Evolutionary conservation across 2,113 vertebrate species (phyloP).

Genomic region (Panthera tigris): DNA sequence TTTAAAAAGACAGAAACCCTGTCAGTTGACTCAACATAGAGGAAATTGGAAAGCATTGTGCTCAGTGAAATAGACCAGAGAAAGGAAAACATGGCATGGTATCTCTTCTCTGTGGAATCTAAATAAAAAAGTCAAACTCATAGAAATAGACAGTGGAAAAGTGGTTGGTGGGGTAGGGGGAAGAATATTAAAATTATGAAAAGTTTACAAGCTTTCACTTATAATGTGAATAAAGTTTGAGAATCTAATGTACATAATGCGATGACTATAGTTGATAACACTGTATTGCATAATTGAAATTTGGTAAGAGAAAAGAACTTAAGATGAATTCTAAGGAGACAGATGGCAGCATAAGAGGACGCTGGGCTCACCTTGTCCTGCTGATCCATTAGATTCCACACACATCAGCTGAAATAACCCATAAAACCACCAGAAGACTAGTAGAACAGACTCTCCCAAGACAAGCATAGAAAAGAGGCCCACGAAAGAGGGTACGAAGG

Average conservation of each 20-base stretch:
- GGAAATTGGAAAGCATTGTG: background rate
- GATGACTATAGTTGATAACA: background rate
- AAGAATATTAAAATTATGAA: background rate
- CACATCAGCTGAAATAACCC: no score
- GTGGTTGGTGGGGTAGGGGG: background rate
- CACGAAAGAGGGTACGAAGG: no score
- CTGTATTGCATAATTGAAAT: background rate
- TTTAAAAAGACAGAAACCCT: background rate
- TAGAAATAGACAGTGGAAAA: background rate
- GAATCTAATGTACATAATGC: background rate
- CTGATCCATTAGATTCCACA: no score
- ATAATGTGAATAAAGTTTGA: background rate
- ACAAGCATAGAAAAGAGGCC: no score
- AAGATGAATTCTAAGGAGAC: no score
- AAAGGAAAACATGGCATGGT: background rate
- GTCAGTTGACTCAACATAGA: background rate
- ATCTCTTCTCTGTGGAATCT: background rate
- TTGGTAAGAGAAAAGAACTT: background rate
- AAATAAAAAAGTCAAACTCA: background rate
- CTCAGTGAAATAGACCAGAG: background rate
- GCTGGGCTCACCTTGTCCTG: no score
- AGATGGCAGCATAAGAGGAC: no score
- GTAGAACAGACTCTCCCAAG: no score
- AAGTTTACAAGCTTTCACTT: background rate
- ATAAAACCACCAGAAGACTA: no score